These are phyloP conservation scores for Macropis europaea DNA, from an alignment of 2,888 invertebrate genomes.

Conservation along the genomic window DNA sequence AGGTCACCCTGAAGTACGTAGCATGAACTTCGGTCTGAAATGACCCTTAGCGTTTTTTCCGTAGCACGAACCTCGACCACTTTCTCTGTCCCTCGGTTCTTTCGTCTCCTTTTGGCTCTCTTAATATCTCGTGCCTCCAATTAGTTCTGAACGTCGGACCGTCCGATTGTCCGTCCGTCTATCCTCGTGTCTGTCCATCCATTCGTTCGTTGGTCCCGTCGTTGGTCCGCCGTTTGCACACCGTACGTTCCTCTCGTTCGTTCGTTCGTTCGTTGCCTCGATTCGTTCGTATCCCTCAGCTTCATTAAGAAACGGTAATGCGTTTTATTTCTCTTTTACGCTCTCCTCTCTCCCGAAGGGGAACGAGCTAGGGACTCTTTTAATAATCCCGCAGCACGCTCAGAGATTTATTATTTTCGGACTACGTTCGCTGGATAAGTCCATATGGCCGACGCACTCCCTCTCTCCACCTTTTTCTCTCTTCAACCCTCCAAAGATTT, in stretches of 20 bases:
- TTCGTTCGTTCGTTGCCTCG: slow-evolving; percentile 64
- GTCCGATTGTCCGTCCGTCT: slow-evolving; percentile 55
- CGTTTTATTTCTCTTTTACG: slow-evolving; percentile 78
- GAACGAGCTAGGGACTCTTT: slow-evolving; percentile 76
- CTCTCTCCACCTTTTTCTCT: slow-evolving; percentile 53
- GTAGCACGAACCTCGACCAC: slow-evolving; percentile 35
- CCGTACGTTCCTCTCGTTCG: slow-evolving; percentile 58
- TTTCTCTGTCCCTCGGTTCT: slow-evolving; percentile 43
- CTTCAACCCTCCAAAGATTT: slow-evolving; percentile 23
- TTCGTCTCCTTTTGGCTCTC: slow-evolving; percentile 55
- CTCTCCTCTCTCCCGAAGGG: slow-evolving; percentile 63
- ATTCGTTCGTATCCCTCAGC: slow-evolving; percentile 75
- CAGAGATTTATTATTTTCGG: slow-evolving; percentile 80
- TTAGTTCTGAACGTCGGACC: slow-evolving; percentile 76
- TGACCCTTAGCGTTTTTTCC: slow-evolving; percentile 40
- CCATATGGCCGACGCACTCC: slow-evolving; percentile 70
- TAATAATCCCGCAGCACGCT: slow-evolving; percentile 77
- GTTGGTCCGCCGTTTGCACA: slow-evolving; percentile 41
- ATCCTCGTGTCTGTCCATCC: slow-evolving; percentile 45
- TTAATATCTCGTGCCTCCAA: slow-evolving; percentile 79
- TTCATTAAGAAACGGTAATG: slow-evolving; percentile 80
- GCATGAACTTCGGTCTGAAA: too few relatives aligned
- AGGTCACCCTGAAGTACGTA: too few relatives aligned
- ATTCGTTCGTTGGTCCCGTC: slow-evolving; percentile 54
- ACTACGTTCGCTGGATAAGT: slow-evolving; percentile 75